Base-by-base conservation (phyloP, 2,888 invertebrate genomes). In the Kuschelorhynchus macadamiae region DNA sequence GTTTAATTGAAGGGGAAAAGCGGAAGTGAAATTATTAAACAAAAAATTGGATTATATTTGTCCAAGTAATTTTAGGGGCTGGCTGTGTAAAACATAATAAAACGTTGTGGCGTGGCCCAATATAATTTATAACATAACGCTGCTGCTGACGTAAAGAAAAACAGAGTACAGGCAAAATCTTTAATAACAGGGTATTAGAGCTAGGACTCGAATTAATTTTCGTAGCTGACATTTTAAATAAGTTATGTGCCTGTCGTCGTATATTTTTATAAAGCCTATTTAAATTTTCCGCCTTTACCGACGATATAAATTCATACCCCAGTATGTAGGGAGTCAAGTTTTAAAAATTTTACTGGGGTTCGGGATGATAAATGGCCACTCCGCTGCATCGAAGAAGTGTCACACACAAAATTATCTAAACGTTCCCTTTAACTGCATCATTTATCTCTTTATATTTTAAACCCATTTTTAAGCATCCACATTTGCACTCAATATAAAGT, bases 251-350 rank as follows among this genome's bases (percentile, higher is more conserved):
- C 76, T 79, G 78, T 80, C 80, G 78, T 75, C 78, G 78, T 80
- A 80, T 79, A 80, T 81, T 80, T 81, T 80, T 81, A 80, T 81
- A 80, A 80, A 80, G 76, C 78, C 78, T 75, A 76, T 76, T 78
- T 77, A 75, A 77, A 77, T 75, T 78, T 77, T 70, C 74, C 71
- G 62, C 71, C 74, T 72, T 71, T 73, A 63, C 75, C 36, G 50
- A 74, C 75, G 72, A 73, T 72, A 74, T 75, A 74, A 73, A 70
- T 33, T 63, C 56, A 62, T 67, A 70, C 70, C 71, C 71, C 64
- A 59, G 36, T 25, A 47, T 64, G 52, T 63, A 67, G 52, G 44
- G 60, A 67, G 67, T 67, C 63, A 52, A 70, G 59, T 71, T 71
- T 67, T 63, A 44, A 67, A 55, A 71, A 60, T 64, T 72, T 68